A percentile compares a stretch with the other conserved stretches of the same genome.
phyloP scores from a whole-genome alignment of 1,140 invertebrate species.

The Plectus sambesii region DNA sequence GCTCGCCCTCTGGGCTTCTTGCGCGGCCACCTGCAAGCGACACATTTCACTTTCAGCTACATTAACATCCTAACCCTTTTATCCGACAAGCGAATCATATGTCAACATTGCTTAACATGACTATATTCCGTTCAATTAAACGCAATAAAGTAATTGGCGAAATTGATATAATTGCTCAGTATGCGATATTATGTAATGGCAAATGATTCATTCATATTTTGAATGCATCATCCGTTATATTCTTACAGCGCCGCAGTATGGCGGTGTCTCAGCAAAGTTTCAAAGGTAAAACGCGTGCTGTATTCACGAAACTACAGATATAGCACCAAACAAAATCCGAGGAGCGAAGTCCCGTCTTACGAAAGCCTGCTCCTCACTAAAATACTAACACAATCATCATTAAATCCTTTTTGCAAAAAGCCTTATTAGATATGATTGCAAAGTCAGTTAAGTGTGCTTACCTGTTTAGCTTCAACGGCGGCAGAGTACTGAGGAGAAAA shows the following conservation, averaged over 20 bases:
- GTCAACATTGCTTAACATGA: slow-evolving; percentile 3
- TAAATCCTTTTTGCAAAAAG: background rate
- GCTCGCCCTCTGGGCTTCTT: slow-evolving; percentile 94
- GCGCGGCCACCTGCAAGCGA: slow-evolving; percentile 81
- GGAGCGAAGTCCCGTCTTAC: background rate
- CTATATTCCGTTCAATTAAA: slow-evolving; percentile 11
- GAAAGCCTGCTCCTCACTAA: background rate
- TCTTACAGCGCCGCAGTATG: too few relatives aligned
- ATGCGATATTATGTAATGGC: too few relatives aligned
- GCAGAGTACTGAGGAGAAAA: slow-evolving; percentile 99
- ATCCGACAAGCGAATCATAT: background rate
- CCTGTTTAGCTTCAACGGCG: slow-evolving; percentile 97
- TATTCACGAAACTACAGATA: too few relatives aligned
- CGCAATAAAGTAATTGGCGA: too few relatives aligned
- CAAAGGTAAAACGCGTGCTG: too few relatives aligned
- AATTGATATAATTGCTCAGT: too few relatives aligned
- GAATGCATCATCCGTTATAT: too few relatives aligned
- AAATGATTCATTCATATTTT: too few relatives aligned
- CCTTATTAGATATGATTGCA: too few relatives aligned
- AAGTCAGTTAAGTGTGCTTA: too few relatives aligned
- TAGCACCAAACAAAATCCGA: background rate
- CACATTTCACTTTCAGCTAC: background rate
- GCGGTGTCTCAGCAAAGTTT: too few relatives aligned
- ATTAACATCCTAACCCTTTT: slow-evolving; percentile 4
- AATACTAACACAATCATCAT: background rate